These are phyloP conservation scores for Ardeotis arabs DNA, from an alignment of 2,113 vertebrate species.

Conservation along the genomic window DNA sequence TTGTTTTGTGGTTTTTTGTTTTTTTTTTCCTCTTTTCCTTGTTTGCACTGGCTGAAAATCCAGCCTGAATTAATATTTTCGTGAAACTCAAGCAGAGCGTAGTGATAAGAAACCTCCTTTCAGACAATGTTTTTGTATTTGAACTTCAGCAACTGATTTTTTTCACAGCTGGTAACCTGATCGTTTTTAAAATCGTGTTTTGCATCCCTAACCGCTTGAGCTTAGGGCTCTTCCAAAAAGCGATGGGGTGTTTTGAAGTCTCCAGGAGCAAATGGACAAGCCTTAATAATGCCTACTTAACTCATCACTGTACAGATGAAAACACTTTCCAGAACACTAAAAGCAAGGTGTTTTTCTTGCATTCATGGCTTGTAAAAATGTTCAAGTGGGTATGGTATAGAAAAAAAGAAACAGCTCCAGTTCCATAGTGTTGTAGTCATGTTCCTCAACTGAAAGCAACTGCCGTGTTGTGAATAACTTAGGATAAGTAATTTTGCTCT, in stretches of 20 bases:
- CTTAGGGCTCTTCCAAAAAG: background rate
- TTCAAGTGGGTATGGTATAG: background rate
- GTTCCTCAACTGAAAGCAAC: background rate
- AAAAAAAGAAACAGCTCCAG: background rate
- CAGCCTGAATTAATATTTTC: background rate
- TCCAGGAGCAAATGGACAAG: background rate
- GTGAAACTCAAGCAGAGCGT: background rate
- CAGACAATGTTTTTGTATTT: background rate
- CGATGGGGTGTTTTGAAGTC: background rate
- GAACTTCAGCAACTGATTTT: background rate
- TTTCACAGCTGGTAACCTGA: background rate
- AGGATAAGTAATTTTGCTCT: background rate
- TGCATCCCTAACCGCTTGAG: background rate
- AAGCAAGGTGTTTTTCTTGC: background rate
- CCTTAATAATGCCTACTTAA: background rate
- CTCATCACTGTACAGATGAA: background rate
- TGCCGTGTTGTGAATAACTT: background rate
- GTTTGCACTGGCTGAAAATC: background rate
- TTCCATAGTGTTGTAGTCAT: accelerated
- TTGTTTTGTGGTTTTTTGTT: too few species aligned
- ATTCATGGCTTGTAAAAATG: background rate
- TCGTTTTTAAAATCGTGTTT: background rate
- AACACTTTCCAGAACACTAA: background rate
- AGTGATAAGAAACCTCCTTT: background rate
- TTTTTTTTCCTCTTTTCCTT: accelerated